Evolutionary conservation across 1,140 invertebrate species (phyloP), one percentile per base, ranked within the genome.

Genomic region (Harpegnathos saltator): DNA sequence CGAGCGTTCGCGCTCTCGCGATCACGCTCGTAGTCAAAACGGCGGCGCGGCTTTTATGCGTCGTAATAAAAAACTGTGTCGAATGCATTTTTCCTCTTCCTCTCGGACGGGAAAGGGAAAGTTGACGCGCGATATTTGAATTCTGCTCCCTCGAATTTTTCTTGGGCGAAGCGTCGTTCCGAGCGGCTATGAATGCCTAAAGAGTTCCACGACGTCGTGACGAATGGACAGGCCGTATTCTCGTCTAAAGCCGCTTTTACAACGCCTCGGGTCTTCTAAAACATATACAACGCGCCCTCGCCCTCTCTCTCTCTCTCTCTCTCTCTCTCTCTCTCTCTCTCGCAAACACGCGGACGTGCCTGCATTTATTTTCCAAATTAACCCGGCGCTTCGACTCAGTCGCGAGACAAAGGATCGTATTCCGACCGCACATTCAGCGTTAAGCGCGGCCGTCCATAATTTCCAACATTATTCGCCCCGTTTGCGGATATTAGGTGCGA

Each of bases 141-240:
- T 68, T 17, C 19, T 44, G 15, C 63, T 50, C 24, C 3, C 22
- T 29, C 52, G 22, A 68, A 68, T 33, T 52, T 54, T 54, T 52
- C 24, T 52, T 9, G 19, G 9, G 38, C 3, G 38, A 9, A 11
- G 9, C 3, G 38, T 24, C 52, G 3, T 69, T 29, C 26, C 15
- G 26, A 19, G 54, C n/a, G 44, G 3, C 48, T 69, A 52, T 69
- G 48, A 69, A 69, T 69, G 48, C 48, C 52, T 54, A 50, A 69
- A 52, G 22, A 68, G 65, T 68, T 68, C 5, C 15, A 50, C 48
- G 63, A 50, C 44, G 48, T 50, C 38, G n/a, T 48, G 63, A 48
- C 19, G 3, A 44, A 52, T 69, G 15, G 66, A 69, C 50, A 69
- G 17, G 22, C 65, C 26, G 54, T 56, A 56, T 22, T 19, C 17